Evolutionary conservation across 37 sponge, comb jelly and placozoan species (phyloP).

Genomic region (Diacarnus erythraeanus): DNA sequence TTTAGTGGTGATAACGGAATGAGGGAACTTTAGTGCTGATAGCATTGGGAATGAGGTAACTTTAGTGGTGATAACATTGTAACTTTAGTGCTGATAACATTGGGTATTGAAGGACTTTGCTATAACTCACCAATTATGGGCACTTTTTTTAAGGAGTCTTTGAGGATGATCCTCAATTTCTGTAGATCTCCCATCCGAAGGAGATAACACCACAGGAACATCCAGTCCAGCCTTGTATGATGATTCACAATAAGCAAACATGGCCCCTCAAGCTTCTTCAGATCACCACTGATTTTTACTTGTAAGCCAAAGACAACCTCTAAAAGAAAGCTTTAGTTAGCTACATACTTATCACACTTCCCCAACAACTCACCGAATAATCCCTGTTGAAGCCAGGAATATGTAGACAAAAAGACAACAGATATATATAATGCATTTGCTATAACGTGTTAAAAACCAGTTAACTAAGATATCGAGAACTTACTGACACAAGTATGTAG

Average conservation of each 20-base stretch:
- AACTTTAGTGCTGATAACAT: no score
- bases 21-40: no score
- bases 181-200: slow-evolving; percentile 48
- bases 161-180: slow-evolving; percentile 71
- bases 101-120: no score
- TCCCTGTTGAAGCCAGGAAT: neutral
- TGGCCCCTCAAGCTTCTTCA: slow-evolving; percentile 42
- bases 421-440: neutral
- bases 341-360: neutral
- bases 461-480: neutral
- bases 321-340: slow-evolving; percentile 5
- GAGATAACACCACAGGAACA: slow-evolving; percentile 81
- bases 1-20: no score
- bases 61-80: no score
- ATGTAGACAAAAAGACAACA: neutral
- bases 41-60: no score
- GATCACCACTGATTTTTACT: slow-evolving; percentile 75
- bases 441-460: neutral
- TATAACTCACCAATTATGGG: slow-evolving; percentile 83
- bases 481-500: slow-evolving; percentile 55
- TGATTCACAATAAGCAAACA: slow-evolving; percentile 90
- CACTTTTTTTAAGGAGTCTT: slow-evolving; percentile 69
- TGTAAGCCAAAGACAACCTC: slow-evolving; percentile 77
- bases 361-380: slow-evolving; percentile 24
- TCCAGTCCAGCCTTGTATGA: slow-evolving; percentile 93